Base-by-base conservation (phyloP, 2,888 invertebrate genomes). In the Clivina fossor region DNA sequence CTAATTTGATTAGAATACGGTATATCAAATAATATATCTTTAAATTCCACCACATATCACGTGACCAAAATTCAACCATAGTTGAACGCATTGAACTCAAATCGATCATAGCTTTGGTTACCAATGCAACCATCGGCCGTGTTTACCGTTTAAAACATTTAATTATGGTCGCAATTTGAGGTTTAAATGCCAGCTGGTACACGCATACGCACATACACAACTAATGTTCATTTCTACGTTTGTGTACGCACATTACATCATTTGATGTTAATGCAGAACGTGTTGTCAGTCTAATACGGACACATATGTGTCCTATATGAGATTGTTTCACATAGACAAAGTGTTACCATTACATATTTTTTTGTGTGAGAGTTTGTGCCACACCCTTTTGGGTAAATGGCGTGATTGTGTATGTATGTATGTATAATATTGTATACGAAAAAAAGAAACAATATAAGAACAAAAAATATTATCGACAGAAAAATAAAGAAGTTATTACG, bases 111-210 rank as follows among this genome's bases (percentile, higher is more conserved):
- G 13, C 30, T 9, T 30, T 9, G 30, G 13, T 30, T n/a, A n/a
- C 11, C 19, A 4, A 9, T 20, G 19, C 20, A 18, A 44, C 44
- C 44, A 46, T 46, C 30, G 49, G 26, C 37, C 30, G 38, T 49
- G 49, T 49, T 28, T 49, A 49, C 40, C n/a, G n/a, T 28, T 38
- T 38, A 49, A 38, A 40, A 49, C 49, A 49, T 49, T 40, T 49
- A 49, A 49, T 49, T 49, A 49, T 49, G 49, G 49, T 38, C 30
- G 49, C 49, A 38, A 49, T 49, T 49, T 49, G 49, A 49, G 49
- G 49, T 49, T 49, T 49, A 38, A 49, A 49, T 49, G 30, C 19
- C 49, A 49, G 38, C 49, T 49, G 49, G 26, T 40, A 19, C 33
- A 33, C 18, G 49, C 49, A 49, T 26, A 28, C 49, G 38, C 49